These are phyloP conservation scores for Lytechinus pictus DNA, from an alignment of 35 echinoderm and acorn worm species.

Conservation along the genomic window DNA sequence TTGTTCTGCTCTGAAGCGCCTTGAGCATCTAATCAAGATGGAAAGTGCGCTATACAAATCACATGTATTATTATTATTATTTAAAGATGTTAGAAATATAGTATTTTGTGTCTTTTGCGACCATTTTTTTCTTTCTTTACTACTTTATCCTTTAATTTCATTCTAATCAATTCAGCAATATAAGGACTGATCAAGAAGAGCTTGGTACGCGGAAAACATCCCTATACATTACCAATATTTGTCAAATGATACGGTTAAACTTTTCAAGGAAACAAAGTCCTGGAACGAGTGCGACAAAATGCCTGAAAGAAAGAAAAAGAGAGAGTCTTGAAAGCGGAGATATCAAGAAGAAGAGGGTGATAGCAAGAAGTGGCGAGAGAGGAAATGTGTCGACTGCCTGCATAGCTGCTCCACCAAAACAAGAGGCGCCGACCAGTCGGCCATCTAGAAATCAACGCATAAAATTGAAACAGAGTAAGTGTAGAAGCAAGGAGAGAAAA, in stretches of 20 bases:
- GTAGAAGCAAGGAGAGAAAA: neutral
- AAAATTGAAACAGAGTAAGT: constrained; percentile 18
- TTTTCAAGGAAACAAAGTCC: neutral
- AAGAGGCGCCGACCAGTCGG: constrained; percentile 28
- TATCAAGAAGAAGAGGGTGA: neutral
- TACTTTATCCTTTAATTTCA: too few species aligned
- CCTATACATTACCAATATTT: neutral
- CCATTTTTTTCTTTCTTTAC: too few species aligned
- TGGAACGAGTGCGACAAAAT: neutral
- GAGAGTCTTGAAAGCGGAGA: neutral
- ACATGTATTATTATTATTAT: too few species aligned
- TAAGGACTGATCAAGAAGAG: neutral
- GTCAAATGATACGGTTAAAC: neutral
- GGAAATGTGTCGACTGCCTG: neutral
- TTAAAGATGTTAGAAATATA: too few species aligned
- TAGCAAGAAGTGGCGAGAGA: neutral
- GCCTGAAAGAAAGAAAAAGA: neutral
- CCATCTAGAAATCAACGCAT: constrained; percentile 25
- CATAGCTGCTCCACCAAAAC: neutral
- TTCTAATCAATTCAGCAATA: neutral
- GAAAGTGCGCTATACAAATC: too few species aligned
- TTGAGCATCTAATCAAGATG: too few species aligned
- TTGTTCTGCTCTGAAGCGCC: too few species aligned
- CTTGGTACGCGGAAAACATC: neutral
- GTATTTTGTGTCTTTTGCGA: too few species aligned